Evolutionary conservation across 2,113 vertebrate genomes (phyloP).

Genomic region (Hepsetus odoe): DNA sequence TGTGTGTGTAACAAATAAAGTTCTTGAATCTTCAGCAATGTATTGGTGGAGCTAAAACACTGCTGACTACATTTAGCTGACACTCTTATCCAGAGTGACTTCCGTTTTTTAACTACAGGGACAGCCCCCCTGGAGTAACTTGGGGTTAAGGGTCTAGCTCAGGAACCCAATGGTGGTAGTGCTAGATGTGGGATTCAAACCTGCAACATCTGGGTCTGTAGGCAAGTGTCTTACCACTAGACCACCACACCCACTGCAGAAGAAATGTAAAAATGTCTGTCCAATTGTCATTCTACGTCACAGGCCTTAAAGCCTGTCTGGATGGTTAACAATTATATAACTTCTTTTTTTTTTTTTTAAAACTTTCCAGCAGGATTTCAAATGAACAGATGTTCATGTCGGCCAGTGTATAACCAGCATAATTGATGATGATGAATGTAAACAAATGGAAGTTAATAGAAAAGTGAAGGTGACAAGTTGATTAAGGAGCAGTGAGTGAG

Average conservation of each 20-base stretch:
- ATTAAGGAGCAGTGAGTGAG: constrained; percentile 50
- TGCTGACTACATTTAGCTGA: too few relatives aligned
- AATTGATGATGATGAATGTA: constrained; percentile 55
- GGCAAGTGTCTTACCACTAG: too few relatives aligned
- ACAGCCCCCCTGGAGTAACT: too few relatives aligned
- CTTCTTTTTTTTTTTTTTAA: constrained; percentile 12
- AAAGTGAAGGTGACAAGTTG: constrained; percentile 49
- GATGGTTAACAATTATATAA: constrained; percentile 37
- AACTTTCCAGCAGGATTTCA: constrained; percentile 25
- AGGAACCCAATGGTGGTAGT: too few relatives aligned
- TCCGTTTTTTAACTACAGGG: too few relatives aligned
- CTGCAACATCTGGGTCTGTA: too few relatives aligned
- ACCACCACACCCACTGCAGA: neutral
- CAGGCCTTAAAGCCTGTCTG: constrained; percentile 17
- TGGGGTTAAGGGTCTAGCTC: too few relatives aligned
- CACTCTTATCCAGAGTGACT: too few relatives aligned
- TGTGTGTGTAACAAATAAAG: too few relatives aligned
- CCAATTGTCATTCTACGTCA: neutral
- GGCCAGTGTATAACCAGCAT: constrained; percentile 39
- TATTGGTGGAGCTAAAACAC: too few relatives aligned
- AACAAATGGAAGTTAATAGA: constrained; percentile 55
- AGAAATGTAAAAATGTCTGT: neutral
- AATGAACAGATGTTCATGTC: constrained; percentile 49
- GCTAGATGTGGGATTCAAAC: too few relatives aligned
- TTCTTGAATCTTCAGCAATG: too few relatives aligned